Conservation (phyloP, 2,797 vertebrate genomes). For the Enteromius radiatus region DNA sequence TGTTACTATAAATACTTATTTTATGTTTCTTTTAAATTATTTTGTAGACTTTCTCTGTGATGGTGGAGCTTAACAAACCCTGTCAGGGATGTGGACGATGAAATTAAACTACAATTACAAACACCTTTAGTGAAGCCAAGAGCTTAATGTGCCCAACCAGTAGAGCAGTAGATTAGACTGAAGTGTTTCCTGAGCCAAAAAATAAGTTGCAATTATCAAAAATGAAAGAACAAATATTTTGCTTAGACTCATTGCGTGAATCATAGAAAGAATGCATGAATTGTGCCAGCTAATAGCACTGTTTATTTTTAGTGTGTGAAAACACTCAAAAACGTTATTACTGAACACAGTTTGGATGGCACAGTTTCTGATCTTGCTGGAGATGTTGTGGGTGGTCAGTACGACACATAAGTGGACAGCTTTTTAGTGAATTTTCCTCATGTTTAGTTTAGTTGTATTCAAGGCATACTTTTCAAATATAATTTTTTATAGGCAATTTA, state of each 20-base stretch:
- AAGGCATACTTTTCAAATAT: background rate
- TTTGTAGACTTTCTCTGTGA: background rate
- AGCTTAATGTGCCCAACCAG: background rate
- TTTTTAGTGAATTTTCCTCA: background rate
- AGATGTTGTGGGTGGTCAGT: background rate
- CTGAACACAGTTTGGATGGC: background rate
- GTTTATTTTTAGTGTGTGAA: background rate
- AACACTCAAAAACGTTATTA: background rate
- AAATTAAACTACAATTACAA: conserved; percentile 13
- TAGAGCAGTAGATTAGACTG: conserved; percentile 6
- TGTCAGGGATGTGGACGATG: background rate
- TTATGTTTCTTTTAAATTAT: background rate
- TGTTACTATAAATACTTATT: background rate
- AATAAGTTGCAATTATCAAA: background rate
- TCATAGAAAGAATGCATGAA: background rate
- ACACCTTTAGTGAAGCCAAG: background rate
- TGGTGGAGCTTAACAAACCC: background rate
- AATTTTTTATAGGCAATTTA: background rate
- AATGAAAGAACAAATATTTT: background rate
- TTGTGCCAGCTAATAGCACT: background rate
- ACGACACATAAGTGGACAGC: background rate
- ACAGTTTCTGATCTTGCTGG: background rate
- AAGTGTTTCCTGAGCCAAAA: conserved; percentile 3
- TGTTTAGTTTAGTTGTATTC: background rate
- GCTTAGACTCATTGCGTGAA: background rate